Evolutionary conservation across 2,797 vertebrate genomes (phyloP), one percentile per base, ranked within the genome.

Genomic region (Hypotaenidia philippensis): DNA sequence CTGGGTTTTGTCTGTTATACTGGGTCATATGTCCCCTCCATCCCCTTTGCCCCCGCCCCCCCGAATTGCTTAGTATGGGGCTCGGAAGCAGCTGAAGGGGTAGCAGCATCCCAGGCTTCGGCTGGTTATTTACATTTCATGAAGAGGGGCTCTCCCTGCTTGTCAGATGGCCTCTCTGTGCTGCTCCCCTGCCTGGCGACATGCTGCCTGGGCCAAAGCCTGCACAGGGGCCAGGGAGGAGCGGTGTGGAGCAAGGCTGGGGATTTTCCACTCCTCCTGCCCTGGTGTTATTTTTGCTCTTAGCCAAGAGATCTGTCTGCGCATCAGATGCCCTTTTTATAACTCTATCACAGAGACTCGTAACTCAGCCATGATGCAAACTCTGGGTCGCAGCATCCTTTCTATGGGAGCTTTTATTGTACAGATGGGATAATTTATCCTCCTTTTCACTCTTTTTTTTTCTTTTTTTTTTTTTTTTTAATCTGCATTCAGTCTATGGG

Each of bases 241-340:
- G 68, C 52, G 3, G 74, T 6, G 2, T 5, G 21, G 44, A 77
- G 59, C 38, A 4, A 25, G 36, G 45, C 44, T 94, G 83, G 88
- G 76, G 56, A 86, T 93, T 83, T 84, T 87, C 91, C 79, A 72
- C 89, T 94, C 6, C 11, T 82, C 16, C 83, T 69, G 87, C 40
- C 88, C 69, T 65, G 77, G 44, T 15, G 10, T 74, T 47, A 26
- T 61, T 77, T 83, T 59, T 66, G 16, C 31, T 52, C 83, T 66
- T 8, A 40, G 56, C 76, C 3, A 2, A 64, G 49, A 52, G 84
- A 55, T 36, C 75, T 45, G 49, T 56, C 59, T 50, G 44, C 17
- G 4, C 1, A 2, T 27, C 66, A 29, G 36, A 49, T 68, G 63
- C 47, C 64, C 53, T 84, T 80, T 55, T 69, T 66, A 45, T 78